Percentiles rank a stretch among this genome's conserved stretches.
Conservation (phyloP, 2,888 invertebrate species). For the Quadroppia sp. region DNA sequence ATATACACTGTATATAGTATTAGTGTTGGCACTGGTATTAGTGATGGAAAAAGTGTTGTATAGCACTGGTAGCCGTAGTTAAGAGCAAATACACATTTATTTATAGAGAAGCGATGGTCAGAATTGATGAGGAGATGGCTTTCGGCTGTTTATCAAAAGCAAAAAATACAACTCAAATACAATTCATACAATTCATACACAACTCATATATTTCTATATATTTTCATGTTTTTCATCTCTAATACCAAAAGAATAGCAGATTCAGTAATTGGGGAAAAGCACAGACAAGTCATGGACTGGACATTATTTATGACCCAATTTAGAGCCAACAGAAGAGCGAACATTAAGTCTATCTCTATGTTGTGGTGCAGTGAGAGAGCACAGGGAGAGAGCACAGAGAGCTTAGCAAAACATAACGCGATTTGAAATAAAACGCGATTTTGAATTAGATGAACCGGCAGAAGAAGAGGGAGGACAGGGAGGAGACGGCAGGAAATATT, state of each 20-base stretch:
- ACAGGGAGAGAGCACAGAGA: background rate
- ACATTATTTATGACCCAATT: slow-evolving; percentile 36
- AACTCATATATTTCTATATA: slow-evolving; percentile 11
- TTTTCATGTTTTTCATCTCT: slow-evolving; percentile 31
- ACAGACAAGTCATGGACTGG: background rate
- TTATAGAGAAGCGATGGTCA: slow-evolving; percentile 8
- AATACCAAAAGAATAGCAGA: slow-evolving; percentile 14
- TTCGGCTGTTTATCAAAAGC: slow-evolving; percentile 31
- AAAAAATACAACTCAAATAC: slow-evolving; percentile 16
- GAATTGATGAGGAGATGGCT: slow-evolving; percentile 29
- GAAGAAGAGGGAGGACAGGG: background rate
- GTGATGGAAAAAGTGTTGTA: background rate
- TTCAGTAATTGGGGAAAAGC: slow-evolving; percentile 32
- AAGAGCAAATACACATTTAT: slow-evolving; percentile 31
- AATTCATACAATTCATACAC: background rate
- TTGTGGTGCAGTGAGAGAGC: background rate
- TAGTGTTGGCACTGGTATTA: slow-evolving; percentile 6
- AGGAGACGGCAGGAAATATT: slow-evolving; percentile 17
- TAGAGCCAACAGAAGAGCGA: slow-evolving; percentile 20
- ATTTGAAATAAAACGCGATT: slow-evolving; percentile 24
- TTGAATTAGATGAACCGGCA: slow-evolving; percentile 27
- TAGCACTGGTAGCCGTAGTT: slow-evolving; percentile 1
- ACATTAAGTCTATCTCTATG: slow-evolving; percentile 14
- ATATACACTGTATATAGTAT: slow-evolving; percentile 15
- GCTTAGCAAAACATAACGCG: slow-evolving; percentile 24